Conservation (phyloP, 2,888 invertebrate species). For the Capitulum mitella region DNA sequence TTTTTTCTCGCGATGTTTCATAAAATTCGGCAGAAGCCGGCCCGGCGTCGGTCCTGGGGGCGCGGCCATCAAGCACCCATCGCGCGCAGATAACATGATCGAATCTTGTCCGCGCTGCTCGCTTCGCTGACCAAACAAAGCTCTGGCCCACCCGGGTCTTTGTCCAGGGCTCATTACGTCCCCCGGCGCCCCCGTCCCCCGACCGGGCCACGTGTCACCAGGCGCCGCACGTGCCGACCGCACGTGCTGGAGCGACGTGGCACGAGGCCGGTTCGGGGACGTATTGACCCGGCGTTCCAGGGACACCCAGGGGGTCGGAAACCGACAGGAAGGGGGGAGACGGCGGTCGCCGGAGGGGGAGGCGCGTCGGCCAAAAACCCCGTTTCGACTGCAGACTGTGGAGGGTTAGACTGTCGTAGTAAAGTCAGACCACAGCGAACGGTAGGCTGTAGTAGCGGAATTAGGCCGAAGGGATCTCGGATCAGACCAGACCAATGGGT, state of each 20-base stretch:
- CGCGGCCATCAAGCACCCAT: neutral
- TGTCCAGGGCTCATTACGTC: neutral
- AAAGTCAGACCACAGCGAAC: no score
- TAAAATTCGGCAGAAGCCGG: no score
- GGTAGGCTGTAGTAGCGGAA: no score
- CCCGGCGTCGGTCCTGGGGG: no score
- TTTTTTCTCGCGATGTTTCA: no score
- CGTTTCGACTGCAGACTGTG: no score
- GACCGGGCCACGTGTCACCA: neutral
- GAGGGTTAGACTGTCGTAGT: no score
- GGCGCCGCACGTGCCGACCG: neutral
- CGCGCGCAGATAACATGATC: conserved; percentile 2
- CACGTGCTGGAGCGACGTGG: neutral
- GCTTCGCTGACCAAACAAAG: conserved; percentile 12
- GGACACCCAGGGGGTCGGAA: neutral
- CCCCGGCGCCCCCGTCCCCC: neutral
- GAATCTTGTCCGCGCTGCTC: conserved; percentile 21
- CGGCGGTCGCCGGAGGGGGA: no score
- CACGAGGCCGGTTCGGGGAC: neutral
- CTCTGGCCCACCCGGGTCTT: neutral
- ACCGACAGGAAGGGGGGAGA: no score
- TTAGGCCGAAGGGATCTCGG: no score
- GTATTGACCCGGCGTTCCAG: neutral
- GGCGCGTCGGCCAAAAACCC: no score
- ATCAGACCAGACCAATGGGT: no score